Percentiles rank a stretch among this genome's conserved stretches.
Evolutionary conservation across 1,140 invertebrate species (phyloP).

Genomic region (Anastatus disparis): DNA sequence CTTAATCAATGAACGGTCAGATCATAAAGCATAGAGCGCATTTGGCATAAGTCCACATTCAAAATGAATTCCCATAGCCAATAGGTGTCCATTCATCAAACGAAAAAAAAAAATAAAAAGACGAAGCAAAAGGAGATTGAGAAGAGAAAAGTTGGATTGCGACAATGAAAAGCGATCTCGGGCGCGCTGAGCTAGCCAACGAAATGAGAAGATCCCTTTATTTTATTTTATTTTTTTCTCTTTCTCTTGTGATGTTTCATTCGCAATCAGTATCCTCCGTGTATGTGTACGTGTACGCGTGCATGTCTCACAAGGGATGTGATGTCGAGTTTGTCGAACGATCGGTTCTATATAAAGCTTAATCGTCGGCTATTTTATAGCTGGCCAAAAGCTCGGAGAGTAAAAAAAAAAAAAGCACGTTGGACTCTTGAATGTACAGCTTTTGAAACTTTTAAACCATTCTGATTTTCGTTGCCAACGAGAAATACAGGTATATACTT

Average conservation of each 20-base stretch:
- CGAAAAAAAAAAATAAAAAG: background rate
- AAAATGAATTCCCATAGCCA: constrained; percentile 26
- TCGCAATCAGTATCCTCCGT: constrained; percentile 47
- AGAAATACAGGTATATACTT: too few species aligned
- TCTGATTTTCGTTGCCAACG: too few species aligned
- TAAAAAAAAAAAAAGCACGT: too few species aligned
- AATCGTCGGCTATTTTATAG: constrained; percentile 53
- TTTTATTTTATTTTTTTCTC: too few species aligned
- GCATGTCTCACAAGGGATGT: constrained; percentile 29
- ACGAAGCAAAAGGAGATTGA: too few species aligned
- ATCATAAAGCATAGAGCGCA: constrained; percentile 4
- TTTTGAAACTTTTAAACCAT: too few species aligned
- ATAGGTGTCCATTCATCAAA: background rate
- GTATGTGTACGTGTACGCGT: too few species aligned
- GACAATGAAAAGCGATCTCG: constrained; percentile 31
- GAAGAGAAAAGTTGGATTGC: background rate
- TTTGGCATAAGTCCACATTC: constrained; percentile 31
- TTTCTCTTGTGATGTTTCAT: constrained; percentile 36
- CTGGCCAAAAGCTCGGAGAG: too few species aligned
- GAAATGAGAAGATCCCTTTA: constrained; percentile 46
- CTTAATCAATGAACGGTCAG: background rate
- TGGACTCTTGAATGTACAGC: too few species aligned
- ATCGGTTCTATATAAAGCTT: constrained; percentile 52
- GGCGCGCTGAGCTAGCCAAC: too few species aligned
- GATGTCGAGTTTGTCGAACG: constrained; percentile 18